Evolutionary conservation across 1,140 invertebrate genomes (phyloP).

Genomic region (Rhagoletis pomonella): DNA sequence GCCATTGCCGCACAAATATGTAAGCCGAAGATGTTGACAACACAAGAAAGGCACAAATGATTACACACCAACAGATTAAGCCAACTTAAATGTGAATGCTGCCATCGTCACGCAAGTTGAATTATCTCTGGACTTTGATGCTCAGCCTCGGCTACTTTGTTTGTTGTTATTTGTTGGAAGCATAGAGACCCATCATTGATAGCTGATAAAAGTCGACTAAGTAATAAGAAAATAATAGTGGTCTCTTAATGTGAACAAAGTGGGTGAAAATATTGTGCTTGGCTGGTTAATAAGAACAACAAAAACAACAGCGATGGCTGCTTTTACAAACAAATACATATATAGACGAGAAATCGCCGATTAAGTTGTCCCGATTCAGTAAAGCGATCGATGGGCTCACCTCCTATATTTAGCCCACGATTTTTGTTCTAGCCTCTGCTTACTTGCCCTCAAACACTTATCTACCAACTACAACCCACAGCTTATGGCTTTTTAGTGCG

Average conservation of each 20-base stretch:
- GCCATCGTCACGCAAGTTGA: background rate
- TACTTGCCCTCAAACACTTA: too few species aligned
- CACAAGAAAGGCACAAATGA: constrained; percentile 48
- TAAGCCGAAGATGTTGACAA: constrained; percentile 49
- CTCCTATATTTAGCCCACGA: too few species aligned
- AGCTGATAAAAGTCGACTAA: constrained; percentile 32
- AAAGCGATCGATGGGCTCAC: too few species aligned
- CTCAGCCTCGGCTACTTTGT: background rate
- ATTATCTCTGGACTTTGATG: background rate
- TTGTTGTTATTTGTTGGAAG: background rate
- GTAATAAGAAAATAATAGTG: constrained; percentile 32
- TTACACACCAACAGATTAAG: constrained; percentile 9
- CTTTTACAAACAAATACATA: background rate
- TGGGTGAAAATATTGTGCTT: background rate
- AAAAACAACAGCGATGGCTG: background rate
- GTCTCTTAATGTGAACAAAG: constrained; percentile 20
- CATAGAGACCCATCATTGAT: background rate
- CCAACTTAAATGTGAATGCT: background rate
- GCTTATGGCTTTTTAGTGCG: too few species aligned
- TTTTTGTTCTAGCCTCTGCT: too few species aligned
- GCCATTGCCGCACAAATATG: background rate
- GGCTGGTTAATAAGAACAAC: background rate
- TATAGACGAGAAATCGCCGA: background rate
- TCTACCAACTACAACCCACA: too few species aligned
- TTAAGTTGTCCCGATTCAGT: background rate